These are phyloP conservation scores for Sinocyclocheilus anophthalmus DNA, from an alignment of 2,113 vertebrate species.

Conservation along the genomic window DNA sequence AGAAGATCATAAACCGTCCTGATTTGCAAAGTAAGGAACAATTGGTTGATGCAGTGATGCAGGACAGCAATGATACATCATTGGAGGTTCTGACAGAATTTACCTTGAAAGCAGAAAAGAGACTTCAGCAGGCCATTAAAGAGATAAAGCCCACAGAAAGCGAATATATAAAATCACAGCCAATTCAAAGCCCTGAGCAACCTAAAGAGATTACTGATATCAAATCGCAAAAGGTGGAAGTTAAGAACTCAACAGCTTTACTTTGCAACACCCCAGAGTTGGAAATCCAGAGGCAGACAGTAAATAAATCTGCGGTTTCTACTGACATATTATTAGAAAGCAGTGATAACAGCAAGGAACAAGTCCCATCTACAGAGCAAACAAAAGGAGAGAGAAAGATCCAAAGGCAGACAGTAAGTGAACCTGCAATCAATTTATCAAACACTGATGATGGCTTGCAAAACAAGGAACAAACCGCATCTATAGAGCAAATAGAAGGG, in stretches of 20 bases:
- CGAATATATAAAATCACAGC: background rate
- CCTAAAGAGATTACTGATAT: conserved; percentile 9
- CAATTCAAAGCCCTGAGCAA: conserved; percentile 5
- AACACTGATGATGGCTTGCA: background rate
- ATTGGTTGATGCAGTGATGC: background rate
- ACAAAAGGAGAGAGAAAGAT: background rate
- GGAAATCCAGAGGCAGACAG: background rate
- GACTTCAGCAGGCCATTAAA: conserved; percentile 67
- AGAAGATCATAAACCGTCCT: too few species aligned
- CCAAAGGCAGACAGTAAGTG: conserved; percentile 2
- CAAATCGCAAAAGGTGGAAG: background rate
- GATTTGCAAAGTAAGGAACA: conserved; percentile 36
- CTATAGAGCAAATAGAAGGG: background rate
- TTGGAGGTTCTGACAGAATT: conserved; percentile 68
- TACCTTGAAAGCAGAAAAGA: conserved; percentile 70
- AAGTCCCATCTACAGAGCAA: background rate
- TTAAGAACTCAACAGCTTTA: background rate
- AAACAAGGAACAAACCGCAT: background rate
- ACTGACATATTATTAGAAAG: background rate
- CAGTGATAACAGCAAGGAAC: background rate
- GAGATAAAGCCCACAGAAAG: conserved; percentile 55
- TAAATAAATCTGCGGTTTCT: background rate
- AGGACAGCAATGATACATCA: conserved; percentile 59
- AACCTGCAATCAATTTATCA: background rate
- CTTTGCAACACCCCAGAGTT: background rate